Conservation (phyloP, 2,113 vertebrate species). For the Myxocyprinus asiaticus region DNA sequence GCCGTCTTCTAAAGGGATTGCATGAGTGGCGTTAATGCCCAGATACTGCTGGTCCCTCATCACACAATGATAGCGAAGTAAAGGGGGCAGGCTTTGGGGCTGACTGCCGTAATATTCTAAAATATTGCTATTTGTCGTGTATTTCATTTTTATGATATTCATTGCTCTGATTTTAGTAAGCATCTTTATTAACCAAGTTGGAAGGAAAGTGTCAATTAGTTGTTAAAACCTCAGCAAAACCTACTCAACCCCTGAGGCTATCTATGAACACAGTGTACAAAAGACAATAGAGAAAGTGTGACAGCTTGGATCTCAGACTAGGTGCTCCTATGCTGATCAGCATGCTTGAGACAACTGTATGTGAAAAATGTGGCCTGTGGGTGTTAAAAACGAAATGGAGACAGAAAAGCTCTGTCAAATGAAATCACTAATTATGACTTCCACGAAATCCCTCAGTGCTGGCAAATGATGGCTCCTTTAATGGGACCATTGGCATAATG, state of each 20-base stretch:
- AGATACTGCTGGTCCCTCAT: not conserved
- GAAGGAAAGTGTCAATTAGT: conserved; percentile 19
- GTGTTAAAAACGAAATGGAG: conserved; percentile 58
- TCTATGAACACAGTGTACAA: conserved; percentile 38
- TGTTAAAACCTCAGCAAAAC: conserved; percentile 33
- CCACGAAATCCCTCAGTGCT: conserved; percentile 82
- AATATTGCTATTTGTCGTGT: not conserved
- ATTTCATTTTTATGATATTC: not conserved
- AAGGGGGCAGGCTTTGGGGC: not conserved
- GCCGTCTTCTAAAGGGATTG: too few relatives aligned
- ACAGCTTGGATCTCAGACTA: conserved; percentile 41
- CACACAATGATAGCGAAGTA: not conserved
- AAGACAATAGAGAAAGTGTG: conserved; percentile 41
- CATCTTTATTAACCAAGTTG: conserved; percentile 37
- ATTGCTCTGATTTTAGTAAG: not conserved
- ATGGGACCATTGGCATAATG: conserved; percentile 87
- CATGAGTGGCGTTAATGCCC: too few relatives aligned
- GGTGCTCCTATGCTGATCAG: conserved; percentile 43
- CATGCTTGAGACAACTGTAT: conserved; percentile 42
- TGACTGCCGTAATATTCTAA: not conserved
- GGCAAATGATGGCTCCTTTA: conserved; percentile 85
- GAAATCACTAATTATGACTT: conserved; percentile 90
- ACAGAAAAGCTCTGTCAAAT: conserved; percentile 54
- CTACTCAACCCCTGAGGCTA: conserved; percentile 36
- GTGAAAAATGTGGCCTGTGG: conserved; percentile 48